Conservation (phyloP, 2,888 invertebrate genomes). For the Meghimatium bilineatum region DNA sequence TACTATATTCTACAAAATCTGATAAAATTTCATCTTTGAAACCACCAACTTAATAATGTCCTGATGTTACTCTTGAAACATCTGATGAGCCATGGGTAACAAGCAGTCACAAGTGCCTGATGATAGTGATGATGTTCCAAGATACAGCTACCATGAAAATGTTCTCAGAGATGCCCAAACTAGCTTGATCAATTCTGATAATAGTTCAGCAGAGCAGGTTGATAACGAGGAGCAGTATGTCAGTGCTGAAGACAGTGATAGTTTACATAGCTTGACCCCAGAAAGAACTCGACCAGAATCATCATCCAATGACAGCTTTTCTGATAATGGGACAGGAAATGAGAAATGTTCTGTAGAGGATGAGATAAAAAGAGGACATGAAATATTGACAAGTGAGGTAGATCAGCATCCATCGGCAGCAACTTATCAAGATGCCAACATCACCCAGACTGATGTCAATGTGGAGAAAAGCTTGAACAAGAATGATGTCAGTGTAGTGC, state of each 20-base stretch:
- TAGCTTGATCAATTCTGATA: background rate
- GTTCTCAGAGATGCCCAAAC: conserved; percentile 34
- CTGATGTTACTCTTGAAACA: background rate
- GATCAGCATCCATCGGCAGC: background rate
- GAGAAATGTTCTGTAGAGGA: background rate
- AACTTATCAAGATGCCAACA: background rate
- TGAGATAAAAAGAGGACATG: background rate
- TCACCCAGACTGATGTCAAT: background rate
- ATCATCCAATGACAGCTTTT: conserved; percentile 40
- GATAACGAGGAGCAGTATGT: conserved; percentile 31
- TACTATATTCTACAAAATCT: background rate
- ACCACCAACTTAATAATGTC: background rate
- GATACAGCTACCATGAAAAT: conserved; percentile 43
- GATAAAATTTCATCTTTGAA: background rate
- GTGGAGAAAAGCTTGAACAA: background rate
- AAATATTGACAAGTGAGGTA: background rate
- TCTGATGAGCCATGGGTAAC: conserved; percentile 35
- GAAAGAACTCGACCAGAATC: conserved; percentile 44
- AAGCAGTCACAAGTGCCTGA: conserved; percentile 26
- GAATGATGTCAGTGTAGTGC: conserved; percentile 8
- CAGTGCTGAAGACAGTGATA: conserved; percentile 43
- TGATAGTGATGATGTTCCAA: conserved; percentile 29
- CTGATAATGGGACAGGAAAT: conserved; percentile 4
- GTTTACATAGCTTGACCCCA: conserved; percentile 36
- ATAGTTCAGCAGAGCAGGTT: background rate